Evolutionary conservation across 2,797 vertebrate species (phyloP), one percentile per base, ranked within the genome.

Genomic region (Anas bernieri): DNA sequence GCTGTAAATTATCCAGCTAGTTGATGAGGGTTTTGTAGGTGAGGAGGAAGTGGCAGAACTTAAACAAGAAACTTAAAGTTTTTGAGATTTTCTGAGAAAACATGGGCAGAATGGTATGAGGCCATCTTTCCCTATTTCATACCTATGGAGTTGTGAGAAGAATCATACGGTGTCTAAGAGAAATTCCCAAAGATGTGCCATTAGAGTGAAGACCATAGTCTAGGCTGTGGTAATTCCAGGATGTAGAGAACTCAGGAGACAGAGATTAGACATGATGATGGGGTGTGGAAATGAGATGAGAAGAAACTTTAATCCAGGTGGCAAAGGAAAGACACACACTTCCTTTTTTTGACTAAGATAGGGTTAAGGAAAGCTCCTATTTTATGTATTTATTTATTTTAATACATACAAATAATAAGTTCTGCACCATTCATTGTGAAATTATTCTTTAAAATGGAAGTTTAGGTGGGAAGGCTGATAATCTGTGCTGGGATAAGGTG

Each of bases 71-170:
- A 26, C 43, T 48, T 17, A 0, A 12, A 67, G 14, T 0, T 70
- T 88, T 77, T 82, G 81, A 91, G 50, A 45, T 74, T 82, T 92
- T 84, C 70, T 84, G 31, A 72, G 75, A 63, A 20, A 88, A 72
- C 7, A 39, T 10, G 21, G 22, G 21, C 35, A 50, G 63, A 35
- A 62, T 93, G 90, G 78, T 89, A 58, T 33, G 61, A 73, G 37
- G 62, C 81, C 72, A 31, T 63, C 8, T 90, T 33, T 88, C 37
- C 26, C 50, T 28, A 11, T 84, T 93, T 86, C 2, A 0, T 72
- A 39, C 52, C 28, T 74, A 35, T 77, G 11, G 33, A 84, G 85
- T n/a, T 23, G 67, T 70, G 48, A 77, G 70, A 78, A 62, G 46
- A 86, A 23, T 62, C 66, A 28, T 48, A 68, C 1, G 3, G 17